Evolutionary conservation across 2,113 vertebrate species (phyloP).

Genomic region (Oostethus manadensis): DNA sequence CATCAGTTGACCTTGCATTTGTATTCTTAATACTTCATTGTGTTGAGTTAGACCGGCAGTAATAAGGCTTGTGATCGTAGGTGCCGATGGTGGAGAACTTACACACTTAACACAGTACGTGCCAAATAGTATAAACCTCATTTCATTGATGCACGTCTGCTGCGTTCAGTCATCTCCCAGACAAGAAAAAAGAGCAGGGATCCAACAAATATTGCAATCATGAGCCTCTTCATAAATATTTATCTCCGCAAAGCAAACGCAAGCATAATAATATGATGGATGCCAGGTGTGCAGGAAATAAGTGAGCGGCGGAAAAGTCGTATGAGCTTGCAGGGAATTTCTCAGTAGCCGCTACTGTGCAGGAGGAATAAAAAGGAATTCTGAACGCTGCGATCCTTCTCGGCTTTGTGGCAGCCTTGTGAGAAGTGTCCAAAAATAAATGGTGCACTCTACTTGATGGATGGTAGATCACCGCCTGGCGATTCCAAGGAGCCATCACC

Average conservation of each 20-base stretch:
- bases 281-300: neutral
- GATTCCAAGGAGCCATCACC: slow-evolving; percentile 6
- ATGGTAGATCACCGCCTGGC: neutral
- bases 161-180: neutral
- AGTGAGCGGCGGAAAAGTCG: neutral
- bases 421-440: slow-evolving; percentile 1
- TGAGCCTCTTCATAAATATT: slow-evolving; percentile 23
- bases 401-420: neutral
- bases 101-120: too few species aligned
- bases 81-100: too few species aligned
- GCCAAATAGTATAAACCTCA: too few species aligned
- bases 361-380: neutral
- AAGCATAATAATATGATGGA: neutral
- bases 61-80: too few species aligned
- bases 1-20: too few species aligned
- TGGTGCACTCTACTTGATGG: slow-evolving; percentile 3
- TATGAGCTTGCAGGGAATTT: neutral
- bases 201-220: slow-evolving; percentile 6
- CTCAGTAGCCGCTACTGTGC: neutral
- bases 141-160: neutral
- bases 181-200: slow-evolving; percentile 5
- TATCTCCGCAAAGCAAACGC: neutral
- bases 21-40: too few species aligned
- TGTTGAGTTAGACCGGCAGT: too few species aligned
- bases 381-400: neutral